Evolutionary conservation across 2,888 invertebrate species (phyloP).

Genomic region (Myopa tessellatipennis): DNA sequence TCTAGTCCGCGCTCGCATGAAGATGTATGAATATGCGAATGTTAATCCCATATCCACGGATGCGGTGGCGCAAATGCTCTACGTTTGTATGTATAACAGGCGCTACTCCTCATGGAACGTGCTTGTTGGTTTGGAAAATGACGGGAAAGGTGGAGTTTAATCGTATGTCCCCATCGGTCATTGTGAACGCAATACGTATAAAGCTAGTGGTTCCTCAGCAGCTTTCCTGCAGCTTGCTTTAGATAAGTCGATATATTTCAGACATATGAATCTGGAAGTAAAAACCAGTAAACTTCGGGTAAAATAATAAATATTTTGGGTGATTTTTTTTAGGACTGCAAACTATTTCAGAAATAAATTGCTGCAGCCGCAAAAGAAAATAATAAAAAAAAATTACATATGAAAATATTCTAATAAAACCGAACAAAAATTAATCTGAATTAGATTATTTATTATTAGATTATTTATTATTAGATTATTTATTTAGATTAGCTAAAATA

Average conservation of each 20-base stretch:
- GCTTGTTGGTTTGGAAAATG: conserved; percentile 90
- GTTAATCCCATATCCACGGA: conserved; percentile 91
- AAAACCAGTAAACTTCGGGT: too few relatives aligned
- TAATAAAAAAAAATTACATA: too few relatives aligned
- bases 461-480: too few relatives aligned
- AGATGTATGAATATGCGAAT: conserved; percentile 95
- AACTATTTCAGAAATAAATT: too few relatives aligned
- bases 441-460: too few relatives aligned
- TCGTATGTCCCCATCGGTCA: conserved; percentile 98
- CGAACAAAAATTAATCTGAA: too few relatives aligned
- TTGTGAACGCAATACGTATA: conserved; percentile 84
- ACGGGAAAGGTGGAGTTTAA: conserved; percentile 94
- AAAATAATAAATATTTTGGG: too few relatives aligned
- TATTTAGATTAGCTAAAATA: too few relatives aligned
- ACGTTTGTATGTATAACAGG: conserved; percentile 94
- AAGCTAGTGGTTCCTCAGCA: conserved; percentile 92
- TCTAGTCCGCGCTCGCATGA: conserved; percentile 85
- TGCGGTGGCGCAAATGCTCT: conserved; percentile 95
- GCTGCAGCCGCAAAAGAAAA: too few relatives aligned
- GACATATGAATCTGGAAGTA: conserved; percentile 79
- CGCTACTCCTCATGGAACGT: conserved; percentile 99
- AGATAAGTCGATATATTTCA: conserved; percentile 94
- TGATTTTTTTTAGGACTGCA: too few relatives aligned
- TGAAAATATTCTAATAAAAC: too few relatives aligned
- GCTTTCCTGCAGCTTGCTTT: conserved; percentile 92